Base-by-base conservation (phyloP, 1,140 invertebrate genomes). In the Drosophila littoralis region DNA sequence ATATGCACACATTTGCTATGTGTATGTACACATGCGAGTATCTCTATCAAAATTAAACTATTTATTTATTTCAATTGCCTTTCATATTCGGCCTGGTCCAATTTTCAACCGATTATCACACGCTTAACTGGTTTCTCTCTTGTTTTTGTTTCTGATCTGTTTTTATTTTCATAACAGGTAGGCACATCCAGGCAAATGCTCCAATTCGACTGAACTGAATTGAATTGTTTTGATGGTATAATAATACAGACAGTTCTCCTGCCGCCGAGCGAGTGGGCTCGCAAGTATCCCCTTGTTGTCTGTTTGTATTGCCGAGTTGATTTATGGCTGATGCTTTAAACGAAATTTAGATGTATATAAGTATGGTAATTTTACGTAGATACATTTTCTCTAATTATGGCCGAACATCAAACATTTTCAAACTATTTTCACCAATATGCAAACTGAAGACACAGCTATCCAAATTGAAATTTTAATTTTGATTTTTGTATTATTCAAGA, bases 311-410 rank as follows among this genome's bases (percentile, higher is more conserved):
- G 43, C 35, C 51, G 52, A 65, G 52, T 36, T 59, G 48, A 54
- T 65, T 58, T 65, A 51, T 72, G 38, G 64, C 9, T 43, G 32
- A 66, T 13, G 42, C 38, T 67, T 66, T 32, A 60, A 67, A 54
- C 54, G 52, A 38, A 46, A 59, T 48, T 35, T 42, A 32, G 12
- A 43, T 35, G 43, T 69, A 52, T 36, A 60, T 51, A 52, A 28
- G 17, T 58, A 35, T 59, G 4, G 6, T 17, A 45, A 46, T 59
- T 33, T n/a, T 67, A 67, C 63, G 48, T 72, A 67, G 63, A 73
- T 67, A 73, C 63, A 77, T 57, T 59, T 75, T 59, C 36, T 10
- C 13, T 64, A 51, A 64, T 65, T 54, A 57, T 8, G 45, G n/a
- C 15, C n/a, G 28, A 22, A 10, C 12, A 38, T 4, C 2, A 36